Conservation (phyloP, 2,888 invertebrate genomes). For the Syrista parreyssii region DNA sequence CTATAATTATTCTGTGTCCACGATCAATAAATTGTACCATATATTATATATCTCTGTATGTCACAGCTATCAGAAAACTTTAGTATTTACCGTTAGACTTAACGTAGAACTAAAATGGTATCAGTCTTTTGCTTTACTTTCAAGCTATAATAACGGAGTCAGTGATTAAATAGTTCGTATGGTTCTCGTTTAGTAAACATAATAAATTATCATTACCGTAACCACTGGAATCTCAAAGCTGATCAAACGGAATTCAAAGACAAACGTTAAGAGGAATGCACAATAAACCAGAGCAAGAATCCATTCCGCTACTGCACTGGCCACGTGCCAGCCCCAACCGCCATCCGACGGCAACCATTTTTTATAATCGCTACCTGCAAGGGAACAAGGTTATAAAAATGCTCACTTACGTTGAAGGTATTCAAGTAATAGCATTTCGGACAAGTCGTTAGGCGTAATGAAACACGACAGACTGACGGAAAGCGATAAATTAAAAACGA, state of each 20-base stretch:
- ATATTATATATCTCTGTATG: too few species aligned
- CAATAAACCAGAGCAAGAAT: constrained; percentile 68
- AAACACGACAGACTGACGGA: too few species aligned
- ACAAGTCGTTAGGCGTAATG: too few species aligned
- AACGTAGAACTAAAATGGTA: too few species aligned
- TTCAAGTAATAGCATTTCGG: not conserved
- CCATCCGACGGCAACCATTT: constrained; percentile 68
- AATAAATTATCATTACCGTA: constrained; percentile 34
- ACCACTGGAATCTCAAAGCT: constrained; percentile 45
- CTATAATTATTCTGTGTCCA: too few species aligned
- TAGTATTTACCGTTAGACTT: too few species aligned
- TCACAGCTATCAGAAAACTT: too few species aligned
- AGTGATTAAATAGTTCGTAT: not conserved
- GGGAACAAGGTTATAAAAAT: not conserved
- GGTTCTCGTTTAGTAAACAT: not conserved
- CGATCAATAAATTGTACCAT: too few species aligned
- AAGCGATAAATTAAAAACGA: too few species aligned
- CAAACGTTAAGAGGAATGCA: constrained; percentile 68
- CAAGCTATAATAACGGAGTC: too few species aligned
- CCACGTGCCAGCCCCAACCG: constrained; percentile 69
- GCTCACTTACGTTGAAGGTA: not conserved
- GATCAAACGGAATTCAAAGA: constrained; percentile 68
- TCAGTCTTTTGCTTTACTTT: too few species aligned
- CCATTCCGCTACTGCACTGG: constrained; percentile 71
- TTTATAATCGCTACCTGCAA: constrained; percentile 61